Evolutionary conservation across 2,797 vertebrate species (phyloP).

Genomic region (Capromys pilorides): DNA sequence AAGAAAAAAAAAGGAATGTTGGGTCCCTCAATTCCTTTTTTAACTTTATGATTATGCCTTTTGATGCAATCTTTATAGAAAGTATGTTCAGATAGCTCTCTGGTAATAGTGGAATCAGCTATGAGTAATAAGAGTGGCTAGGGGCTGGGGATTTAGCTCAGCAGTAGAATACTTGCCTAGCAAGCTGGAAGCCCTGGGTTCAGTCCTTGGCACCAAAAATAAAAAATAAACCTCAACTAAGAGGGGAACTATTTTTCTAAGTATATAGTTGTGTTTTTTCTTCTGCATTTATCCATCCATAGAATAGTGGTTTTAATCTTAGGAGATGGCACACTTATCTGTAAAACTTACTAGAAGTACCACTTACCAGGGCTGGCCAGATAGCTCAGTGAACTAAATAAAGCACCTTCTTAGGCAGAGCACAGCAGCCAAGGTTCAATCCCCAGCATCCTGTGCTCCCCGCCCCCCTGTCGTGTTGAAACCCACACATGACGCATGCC

Average conservation of each 20-base stretch:
- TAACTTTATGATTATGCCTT: not conserved
- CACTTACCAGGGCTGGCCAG: not conserved
- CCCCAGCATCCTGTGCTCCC: too few species aligned
- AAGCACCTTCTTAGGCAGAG: too few species aligned
- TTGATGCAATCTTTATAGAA: not conserved
- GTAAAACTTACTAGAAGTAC: not conserved
- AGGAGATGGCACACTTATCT: constrained; percentile 3
- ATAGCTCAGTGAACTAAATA: too few species aligned
- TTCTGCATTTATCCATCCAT: constrained; percentile 20
- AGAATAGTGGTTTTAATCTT: constrained; percentile 15
- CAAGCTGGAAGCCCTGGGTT: too few species aligned
- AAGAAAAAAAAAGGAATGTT: not conserved
- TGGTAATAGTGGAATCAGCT: not conserved
- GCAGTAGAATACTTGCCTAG: too few species aligned
- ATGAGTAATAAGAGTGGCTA: not conserved
- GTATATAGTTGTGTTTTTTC: not conserved
- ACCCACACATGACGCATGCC: too few species aligned
- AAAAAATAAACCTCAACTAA: not conserved
- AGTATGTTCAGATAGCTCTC: not conserved
- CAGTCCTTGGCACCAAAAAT: too few species aligned
- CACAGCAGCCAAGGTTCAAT: too few species aligned
- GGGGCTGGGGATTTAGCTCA: too few species aligned
- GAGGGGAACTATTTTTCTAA: not conserved
- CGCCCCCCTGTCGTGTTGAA: too few species aligned
- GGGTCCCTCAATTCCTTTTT: not conserved